These are phyloP conservation scores for Dasypolia templi DNA, from an alignment of 2,888 invertebrate species.

Conservation along the genomic window DNA sequence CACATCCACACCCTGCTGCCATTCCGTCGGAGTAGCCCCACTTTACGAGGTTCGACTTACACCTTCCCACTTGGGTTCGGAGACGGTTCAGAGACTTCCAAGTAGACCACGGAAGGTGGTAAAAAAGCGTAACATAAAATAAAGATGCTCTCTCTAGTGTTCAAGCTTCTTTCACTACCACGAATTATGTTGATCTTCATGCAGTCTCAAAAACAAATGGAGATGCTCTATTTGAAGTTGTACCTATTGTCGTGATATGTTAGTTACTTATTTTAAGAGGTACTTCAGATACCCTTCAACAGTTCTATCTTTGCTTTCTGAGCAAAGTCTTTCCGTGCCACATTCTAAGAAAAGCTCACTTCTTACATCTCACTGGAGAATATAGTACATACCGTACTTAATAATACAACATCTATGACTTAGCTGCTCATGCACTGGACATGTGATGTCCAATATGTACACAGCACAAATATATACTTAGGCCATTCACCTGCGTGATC, in stretches of 20 bases:
- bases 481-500: conserved; percentile 75
- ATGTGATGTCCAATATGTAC: conserved; percentile 38
- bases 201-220: too few relatives aligned
- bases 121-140: too few relatives aligned
- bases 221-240: background rate
- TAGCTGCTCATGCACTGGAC: conserved; percentile 15
- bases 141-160: too few relatives aligned
- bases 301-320: background rate
- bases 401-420: conserved; percentile 26
- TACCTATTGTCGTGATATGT: background rate
- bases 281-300: background rate
- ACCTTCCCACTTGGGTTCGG: too few relatives aligned
- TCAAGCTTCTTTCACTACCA: background rate
- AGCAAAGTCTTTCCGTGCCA: background rate
- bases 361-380: background rate
- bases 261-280: background rate
- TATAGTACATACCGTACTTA: background rate
- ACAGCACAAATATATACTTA: conserved; percentile 25
- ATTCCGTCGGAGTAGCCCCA: too few relatives aligned
- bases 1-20: too few relatives aligned
- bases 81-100: too few relatives aligned
- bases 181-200: background rate
- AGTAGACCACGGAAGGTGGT: too few relatives aligned
- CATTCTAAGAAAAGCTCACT: background rate
- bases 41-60: too few relatives aligned